These are phyloP conservation scores for Danio kyathit DNA, from an alignment of 2,797 vertebrate genomes.

Conservation along the genomic window DNA sequence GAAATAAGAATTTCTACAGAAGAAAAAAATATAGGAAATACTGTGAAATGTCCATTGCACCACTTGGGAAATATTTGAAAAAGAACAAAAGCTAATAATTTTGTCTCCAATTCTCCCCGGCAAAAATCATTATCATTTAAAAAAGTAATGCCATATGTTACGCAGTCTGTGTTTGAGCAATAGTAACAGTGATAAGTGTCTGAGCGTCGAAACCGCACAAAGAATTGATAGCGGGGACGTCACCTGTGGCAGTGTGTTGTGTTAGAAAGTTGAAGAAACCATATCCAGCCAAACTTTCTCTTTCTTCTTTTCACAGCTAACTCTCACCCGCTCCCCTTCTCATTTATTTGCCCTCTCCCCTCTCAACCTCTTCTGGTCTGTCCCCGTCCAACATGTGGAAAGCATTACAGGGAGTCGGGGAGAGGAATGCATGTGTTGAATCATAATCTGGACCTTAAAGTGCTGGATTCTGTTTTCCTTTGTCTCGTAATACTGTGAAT, in stretches of 20 bases:
- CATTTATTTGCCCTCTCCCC: conserved; percentile 58
- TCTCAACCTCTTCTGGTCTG: conserved; percentile 59
- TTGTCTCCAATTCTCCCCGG: background rate
- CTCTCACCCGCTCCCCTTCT: conserved; percentile 32
- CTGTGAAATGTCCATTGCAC: no score
- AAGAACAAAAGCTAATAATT: no score
- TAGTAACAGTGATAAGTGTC: background rate
- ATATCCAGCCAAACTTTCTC: conserved; percentile 52
- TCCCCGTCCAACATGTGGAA: conserved; percentile 78
- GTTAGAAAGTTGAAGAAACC: conserved; percentile 35
- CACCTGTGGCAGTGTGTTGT: conserved; percentile 61
- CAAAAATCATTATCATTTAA: background rate
- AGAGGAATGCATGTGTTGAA: conserved; percentile 81
- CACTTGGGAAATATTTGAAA: no score
- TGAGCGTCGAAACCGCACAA: background rate
- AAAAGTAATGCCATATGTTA: background rate
- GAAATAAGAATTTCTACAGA: no score
- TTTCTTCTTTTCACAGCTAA: conserved; percentile 55
- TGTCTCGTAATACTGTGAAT: conserved; percentile 76
- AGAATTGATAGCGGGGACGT: conserved; percentile 20
- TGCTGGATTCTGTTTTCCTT: conserved; percentile 72
- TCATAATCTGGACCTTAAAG: conserved; percentile 77
- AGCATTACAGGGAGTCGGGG: conserved; percentile 76
- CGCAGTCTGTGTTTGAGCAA: background rate
- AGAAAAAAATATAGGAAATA: no score